Conservation (phyloP, 1,140 invertebrate genomes). For the Leptinotarsa texana region DNA sequence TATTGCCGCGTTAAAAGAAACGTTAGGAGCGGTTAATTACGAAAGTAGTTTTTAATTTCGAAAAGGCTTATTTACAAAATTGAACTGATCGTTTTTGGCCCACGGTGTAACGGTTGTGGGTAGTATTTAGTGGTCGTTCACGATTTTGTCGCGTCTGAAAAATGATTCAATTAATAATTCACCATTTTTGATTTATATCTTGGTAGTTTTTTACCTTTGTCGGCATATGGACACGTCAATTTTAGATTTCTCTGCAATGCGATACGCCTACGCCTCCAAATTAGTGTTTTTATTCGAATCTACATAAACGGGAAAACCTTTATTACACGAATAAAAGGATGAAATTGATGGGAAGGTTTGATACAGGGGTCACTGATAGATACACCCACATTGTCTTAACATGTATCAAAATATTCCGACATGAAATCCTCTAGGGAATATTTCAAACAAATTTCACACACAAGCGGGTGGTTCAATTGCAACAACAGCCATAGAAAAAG, state of each 20-base stretch:
- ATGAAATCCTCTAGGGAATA: no score
- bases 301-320: no score
- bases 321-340: no score
- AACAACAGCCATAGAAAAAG: no score
- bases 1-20: conserved; percentile 1
- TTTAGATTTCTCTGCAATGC: background rate
- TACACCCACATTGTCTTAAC: no score
- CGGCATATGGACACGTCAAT: background rate
- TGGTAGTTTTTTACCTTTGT: background rate
- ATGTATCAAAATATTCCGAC: no score
- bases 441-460: no score
- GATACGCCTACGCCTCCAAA: no score
- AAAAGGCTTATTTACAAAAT: background rate
- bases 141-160: background rate
- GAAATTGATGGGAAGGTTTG: no score
- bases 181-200: background rate
- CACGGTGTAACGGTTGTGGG: conserved; percentile 4
- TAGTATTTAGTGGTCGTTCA: conserved; percentile 1
- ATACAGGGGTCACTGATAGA: no score
- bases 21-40: background rate
- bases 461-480: no score
- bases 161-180: conserved; percentile 1
- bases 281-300: no score
- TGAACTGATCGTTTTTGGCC: background rate
- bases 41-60: background rate